A percentile compares a stretch with the other conserved stretches of the same genome.
These are phyloP conservation scores for Hippocampus guttulatus DNA, from an alignment of 2,113 vertebrate species.

Conservation along the genomic window DNA sequence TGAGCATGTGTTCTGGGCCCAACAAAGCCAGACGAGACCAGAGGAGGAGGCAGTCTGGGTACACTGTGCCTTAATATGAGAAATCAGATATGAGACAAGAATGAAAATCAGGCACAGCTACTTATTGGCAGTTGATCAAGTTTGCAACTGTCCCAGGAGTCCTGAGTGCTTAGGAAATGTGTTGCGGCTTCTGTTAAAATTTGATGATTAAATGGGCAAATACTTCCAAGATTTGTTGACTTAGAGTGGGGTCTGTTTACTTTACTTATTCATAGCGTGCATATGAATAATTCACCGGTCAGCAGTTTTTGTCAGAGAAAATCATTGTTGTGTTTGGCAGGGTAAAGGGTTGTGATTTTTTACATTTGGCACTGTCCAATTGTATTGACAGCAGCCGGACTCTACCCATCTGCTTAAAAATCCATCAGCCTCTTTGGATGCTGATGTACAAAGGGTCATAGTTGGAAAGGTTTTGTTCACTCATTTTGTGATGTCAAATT, in stretches of 20 bases:
- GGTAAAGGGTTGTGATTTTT: constrained; percentile 52
- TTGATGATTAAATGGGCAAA: constrained; percentile 70
- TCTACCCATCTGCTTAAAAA: constrained; percentile 8
- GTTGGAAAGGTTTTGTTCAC: neutral
- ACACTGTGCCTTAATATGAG: constrained; percentile 28
- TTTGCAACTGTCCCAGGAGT: constrained; percentile 52
- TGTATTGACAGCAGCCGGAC: constrained; percentile 44
- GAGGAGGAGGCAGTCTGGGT: constrained; percentile 33
- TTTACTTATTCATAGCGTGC: constrained; percentile 71
- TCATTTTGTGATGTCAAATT: neutral
- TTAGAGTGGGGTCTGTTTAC: constrained; percentile 57
- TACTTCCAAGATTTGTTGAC: constrained; percentile 65
- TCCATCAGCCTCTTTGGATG: constrained; percentile 6
- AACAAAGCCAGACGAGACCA: constrained; percentile 44
- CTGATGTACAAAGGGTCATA: constrained; percentile 14
- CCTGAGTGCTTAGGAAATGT: constrained; percentile 58
- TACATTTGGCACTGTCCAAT: constrained; percentile 47
- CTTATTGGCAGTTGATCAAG: constrained; percentile 64
- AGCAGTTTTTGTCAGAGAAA: constrained; percentile 61
- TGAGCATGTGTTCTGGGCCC: constrained; percentile 37
- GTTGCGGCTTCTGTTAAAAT: constrained; percentile 70
- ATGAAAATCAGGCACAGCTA: constrained; percentile 48
- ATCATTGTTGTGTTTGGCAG: constrained; percentile 58
- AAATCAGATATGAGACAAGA: constrained; percentile 53
- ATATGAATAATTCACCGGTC: constrained; percentile 72